Evolutionary conservation across 2,888 invertebrate species (phyloP).

Genomic region (Pachycephus smyrnensis): DNA sequence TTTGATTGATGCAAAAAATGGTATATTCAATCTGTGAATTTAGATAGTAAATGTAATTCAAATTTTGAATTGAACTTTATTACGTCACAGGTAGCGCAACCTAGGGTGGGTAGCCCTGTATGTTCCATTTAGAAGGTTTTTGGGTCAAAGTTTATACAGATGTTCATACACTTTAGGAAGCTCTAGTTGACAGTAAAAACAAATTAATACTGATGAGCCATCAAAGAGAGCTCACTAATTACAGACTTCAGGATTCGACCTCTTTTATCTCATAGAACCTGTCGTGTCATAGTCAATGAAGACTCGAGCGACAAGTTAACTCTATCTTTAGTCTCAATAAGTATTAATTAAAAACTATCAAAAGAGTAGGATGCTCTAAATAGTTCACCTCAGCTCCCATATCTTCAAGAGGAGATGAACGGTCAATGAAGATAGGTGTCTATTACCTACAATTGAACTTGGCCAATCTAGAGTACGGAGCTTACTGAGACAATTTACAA

Average conservation of each 20-base stretch:
- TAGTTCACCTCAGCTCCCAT: neutral
- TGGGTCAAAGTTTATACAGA: too few species aligned
- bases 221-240: too few species aligned
- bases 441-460: neutral
- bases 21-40: neutral
- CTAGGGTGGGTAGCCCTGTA: too few species aligned
- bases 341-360: neutral
- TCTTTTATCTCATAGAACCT: neutral
- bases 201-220: too few species aligned
- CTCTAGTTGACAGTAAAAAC: too few species aligned
- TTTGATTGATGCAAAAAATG: neutral
- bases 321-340: neutral
- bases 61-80: too few species aligned
- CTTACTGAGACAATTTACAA: too few species aligned
- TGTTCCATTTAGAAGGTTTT: too few species aligned
- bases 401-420: neutral
- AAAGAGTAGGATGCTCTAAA: neutral
- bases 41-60: neutral
- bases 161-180: too few species aligned
- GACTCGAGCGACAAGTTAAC: neutral
- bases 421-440: neutral
- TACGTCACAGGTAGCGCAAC: too few species aligned
- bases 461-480: neutral
- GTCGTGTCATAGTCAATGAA: neutral
- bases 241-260: too few species aligned